A percentile compares a stretch with the other conserved stretches of the same genome.
Conservation (phyloP, 1,140 invertebrate species). For the Calliphora vicina region DNA sequence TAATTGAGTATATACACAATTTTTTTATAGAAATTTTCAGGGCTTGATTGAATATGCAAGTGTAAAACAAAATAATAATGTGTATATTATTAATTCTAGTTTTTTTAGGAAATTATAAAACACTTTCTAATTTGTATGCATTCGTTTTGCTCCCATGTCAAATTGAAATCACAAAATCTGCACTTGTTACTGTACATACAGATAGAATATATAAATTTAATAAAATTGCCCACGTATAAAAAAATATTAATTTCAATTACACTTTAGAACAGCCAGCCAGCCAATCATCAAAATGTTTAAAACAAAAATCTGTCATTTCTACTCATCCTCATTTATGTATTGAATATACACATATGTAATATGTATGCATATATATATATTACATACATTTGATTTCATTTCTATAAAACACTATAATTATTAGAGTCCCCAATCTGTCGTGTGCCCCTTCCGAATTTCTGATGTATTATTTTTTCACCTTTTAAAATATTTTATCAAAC, state of each 20-base stretch:
- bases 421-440: not conserved
- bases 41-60: slow-evolving; percentile 1
- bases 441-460: not conserved
- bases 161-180: not conserved
- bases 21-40: slow-evolving; percentile 20
- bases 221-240: not conserved
- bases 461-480: not conserved
- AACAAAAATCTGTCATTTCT: not conserved
- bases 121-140: not conserved
- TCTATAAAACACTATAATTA: not conserved
- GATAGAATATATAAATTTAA: not conserved
- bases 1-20: slow-evolving; percentile 33
- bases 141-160: not conserved
- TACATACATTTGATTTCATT: not conserved
- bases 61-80: not conserved
- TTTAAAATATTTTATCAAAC: slow-evolving; percentile 1
- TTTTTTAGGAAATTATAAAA: not conserved
- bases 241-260: not conserved
- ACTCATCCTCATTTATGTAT: not conserved
- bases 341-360: no score
- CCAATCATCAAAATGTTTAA: not conserved
- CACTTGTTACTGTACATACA: not conserved
- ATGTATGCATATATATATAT: no score
- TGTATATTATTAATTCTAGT: not conserved
- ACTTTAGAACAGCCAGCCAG: not conserved